Conservation (phyloP, 2,888 invertebrate genomes). For the Lymantria monacha region DNA sequence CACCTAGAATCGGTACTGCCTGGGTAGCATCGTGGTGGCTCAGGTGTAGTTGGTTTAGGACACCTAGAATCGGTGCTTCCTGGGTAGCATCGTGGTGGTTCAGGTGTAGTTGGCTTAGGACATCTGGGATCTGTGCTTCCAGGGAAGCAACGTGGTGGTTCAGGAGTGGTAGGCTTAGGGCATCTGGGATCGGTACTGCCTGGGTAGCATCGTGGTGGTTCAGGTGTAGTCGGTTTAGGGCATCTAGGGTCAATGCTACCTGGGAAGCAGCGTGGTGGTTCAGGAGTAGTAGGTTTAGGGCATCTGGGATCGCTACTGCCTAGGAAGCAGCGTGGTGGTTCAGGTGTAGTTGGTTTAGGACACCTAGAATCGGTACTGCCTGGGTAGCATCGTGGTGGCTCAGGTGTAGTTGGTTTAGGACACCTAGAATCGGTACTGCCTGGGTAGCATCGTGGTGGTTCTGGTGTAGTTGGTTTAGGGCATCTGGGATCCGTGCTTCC, state of each 20-base stretch:
- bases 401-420: slow-evolving; percentile 39
- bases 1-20: slow-evolving; percentile 27
- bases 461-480: slow-evolving; percentile 28
- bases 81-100: slow-evolving; percentile 37
- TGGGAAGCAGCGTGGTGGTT: slow-evolving; percentile 25
- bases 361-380: slow-evolving; percentile 4
- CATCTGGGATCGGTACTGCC: slow-evolving; percentile 41
- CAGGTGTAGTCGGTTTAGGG: slow-evolving; percentile 27
- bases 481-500: slow-evolving; percentile 46
- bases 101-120: slow-evolving; percentile 4
- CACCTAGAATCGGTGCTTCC: slow-evolving; percentile 40
- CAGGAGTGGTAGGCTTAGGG: slow-evolving; percentile 35
- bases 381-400: slow-evolving; percentile 22
- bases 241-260: slow-evolving; percentile 32
- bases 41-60: slow-evolving; percentile 38
- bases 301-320: slow-evolving; percentile 41
- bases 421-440: slow-evolving; percentile 41
- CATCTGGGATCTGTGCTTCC: slow-evolving; percentile 45
- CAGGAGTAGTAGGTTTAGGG: slow-evolving; percentile 25
- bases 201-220: slow-evolving; percentile 31
- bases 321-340: slow-evolving; percentile 28
- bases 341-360: slow-evolving; percentile 8
- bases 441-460: slow-evolving; percentile 23
- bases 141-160: slow-evolving; percentile 27
- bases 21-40: slow-evolving; percentile 9